Evolutionary conservation across 2,113 vertebrate genomes (phyloP), one percentile per base, ranked within the genome.

Genomic region (Osmerus eperlanus): DNA sequence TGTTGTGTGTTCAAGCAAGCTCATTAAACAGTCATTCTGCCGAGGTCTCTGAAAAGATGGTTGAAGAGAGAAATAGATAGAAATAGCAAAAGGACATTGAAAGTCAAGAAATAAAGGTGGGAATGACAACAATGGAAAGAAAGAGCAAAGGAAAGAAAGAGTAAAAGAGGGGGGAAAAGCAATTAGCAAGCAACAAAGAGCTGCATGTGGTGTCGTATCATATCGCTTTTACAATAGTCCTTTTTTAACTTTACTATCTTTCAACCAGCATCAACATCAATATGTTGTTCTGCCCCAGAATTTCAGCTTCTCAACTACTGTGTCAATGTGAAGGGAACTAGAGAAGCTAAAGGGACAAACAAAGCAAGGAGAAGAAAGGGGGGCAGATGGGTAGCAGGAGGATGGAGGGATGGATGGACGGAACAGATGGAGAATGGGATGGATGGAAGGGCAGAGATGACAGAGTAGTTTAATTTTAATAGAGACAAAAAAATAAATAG

Each of bases 1-100:
- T 47, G 41, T 68, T 83, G 62, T 72, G 75, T 67, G 63, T 82
- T 67, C 78, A 77, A 61, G 64, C 63, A 76, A 47, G 73, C 85
- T 90, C 81, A 88, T 87, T 88, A 87, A 68, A 77, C 54, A 74
- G 51, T 60, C 83, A 75, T 67, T 68, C 65, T 58, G 66, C 71
- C 68, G 54, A 67, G 64, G 29, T 60, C 71, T 67, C 51, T 29
- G 72, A 61, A 16, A 0, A 63, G 70, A 76, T 11, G 47, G 25
- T n/a, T 23, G 21, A 12, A 53, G 54, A 55, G 29, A 5, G 56
- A n/a, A 2, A 8, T 60, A 9, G 13, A 28, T 36, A 12, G 59
- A 36, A 36, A 36, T 36, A 36, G 32, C 4, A 36, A 36, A 36
- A 36, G 32, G 32, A 36, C 2, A 36, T 36, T 36, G 32, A 36